Conservation (phyloP, 2,797 vertebrate species). For the Cygnus olor region DNA sequence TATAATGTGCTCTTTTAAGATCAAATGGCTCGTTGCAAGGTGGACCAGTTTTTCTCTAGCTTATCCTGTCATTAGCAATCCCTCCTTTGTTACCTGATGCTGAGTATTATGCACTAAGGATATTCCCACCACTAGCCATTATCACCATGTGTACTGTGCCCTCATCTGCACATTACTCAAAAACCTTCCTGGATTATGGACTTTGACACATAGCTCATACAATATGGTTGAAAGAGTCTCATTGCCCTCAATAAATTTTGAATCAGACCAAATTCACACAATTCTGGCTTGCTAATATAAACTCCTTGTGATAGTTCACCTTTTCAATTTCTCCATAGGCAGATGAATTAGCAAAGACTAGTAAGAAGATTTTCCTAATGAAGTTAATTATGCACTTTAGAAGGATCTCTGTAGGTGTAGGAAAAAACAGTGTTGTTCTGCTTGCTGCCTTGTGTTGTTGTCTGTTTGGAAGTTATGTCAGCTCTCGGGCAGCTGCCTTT, state of each 20-base stretch:
- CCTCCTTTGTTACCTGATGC: not conserved
- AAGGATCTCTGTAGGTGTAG: not conserved
- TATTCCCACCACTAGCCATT: not conserved
- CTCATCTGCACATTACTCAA: not conserved
- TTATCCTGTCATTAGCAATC: not conserved
- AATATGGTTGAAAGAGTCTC: not conserved
- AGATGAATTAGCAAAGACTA: not conserved
- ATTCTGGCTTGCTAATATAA: not conserved
- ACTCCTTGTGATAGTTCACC: not conserved
- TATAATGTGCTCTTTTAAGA: not conserved
- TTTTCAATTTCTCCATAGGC: not conserved
- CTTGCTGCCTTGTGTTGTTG: not conserved
- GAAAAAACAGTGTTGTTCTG: not conserved
- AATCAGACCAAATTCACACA: not conserved
- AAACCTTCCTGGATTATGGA: not conserved
- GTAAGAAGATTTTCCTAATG: conserved; percentile 11
- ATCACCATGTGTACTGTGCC: not conserved
- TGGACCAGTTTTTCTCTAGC: not conserved
- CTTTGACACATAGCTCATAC: not conserved
- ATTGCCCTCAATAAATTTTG: not conserved
- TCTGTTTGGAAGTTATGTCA: not conserved
- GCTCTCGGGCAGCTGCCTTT: not conserved
- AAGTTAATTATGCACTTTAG: not conserved
- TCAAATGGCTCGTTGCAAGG: not conserved
- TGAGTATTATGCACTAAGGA: not conserved